A percentile compares a stretch with the other conserved stretches of the same genome.
These are phyloP conservation scores for Plemyria rubiginata DNA, from an alignment of 2,888 invertebrate genomes.

Conservation along the genomic window DNA sequence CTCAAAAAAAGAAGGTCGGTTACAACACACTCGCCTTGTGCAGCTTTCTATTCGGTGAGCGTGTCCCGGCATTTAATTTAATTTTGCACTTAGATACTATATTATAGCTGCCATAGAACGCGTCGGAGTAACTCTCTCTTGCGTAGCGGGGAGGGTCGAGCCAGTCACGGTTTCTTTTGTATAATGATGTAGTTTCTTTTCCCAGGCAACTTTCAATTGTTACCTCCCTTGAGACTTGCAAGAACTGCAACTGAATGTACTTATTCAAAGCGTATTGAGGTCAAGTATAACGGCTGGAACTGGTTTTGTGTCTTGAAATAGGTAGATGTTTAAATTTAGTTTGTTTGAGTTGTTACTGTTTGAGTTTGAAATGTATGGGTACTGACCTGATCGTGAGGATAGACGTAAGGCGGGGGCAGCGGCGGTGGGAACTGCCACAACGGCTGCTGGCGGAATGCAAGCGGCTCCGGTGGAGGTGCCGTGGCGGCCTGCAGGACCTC, in stretches of 20 bases:
- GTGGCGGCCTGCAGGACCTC: conserved; percentile 86
- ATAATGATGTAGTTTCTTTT: conserved; percentile 61
- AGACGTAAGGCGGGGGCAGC: conserved; percentile 91
- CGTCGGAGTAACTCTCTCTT: conserved; percentile 74
- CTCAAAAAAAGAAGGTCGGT: conserved; percentile 81
- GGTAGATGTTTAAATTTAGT: conserved; percentile 44
- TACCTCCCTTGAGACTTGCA: conserved; percentile 48
- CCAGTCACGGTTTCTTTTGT: conserved; percentile 77
- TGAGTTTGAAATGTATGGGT: conserved; percentile 43
- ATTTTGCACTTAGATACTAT: conserved; percentile 79
- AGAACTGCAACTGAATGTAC: conserved; percentile 55
- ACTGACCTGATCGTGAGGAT: conserved; percentile 91
- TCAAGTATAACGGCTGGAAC: conserved; percentile 75
- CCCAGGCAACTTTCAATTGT: conserved; percentile 66
- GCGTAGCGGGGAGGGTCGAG: conserved; percentile 73
- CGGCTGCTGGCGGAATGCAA: conserved; percentile 88
- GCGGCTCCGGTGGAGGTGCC: conserved; percentile 80
- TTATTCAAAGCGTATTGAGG: conserved; percentile 67
- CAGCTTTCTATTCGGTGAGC: conserved; percentile 82
- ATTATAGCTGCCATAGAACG: conserved; percentile 64
- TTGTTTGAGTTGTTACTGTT: conserved; percentile 28
- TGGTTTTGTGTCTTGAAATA: conserved; percentile 63
- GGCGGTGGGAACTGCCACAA: conserved; percentile 94
- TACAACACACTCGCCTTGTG: conserved; percentile 82
- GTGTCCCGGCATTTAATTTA: conserved; percentile 82